Percentiles rank a stretch among this genome's conserved stretches.
phyloP scores from a whole-genome alignment of 2,797 vertebrate species.

The Chiropotes sagulatus region DNA sequence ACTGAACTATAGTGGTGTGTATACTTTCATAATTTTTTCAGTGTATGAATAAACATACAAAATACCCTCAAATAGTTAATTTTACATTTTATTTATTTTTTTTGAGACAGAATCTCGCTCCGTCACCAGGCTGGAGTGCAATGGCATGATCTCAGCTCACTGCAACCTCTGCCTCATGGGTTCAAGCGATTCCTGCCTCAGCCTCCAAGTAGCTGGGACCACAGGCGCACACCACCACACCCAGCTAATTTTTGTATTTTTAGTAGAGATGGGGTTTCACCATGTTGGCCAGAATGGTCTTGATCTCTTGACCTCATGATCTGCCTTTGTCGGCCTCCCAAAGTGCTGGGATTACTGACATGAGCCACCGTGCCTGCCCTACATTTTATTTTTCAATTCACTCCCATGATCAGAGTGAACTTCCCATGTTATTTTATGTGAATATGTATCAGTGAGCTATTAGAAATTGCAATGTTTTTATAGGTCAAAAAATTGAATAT shows the following conservation, averaged over 20 bases:
- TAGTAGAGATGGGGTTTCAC: background rate
- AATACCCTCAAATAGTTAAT: background rate
- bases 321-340: background rate
- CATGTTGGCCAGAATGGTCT: background rate
- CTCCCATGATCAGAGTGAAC: background rate
- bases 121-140: background rate
- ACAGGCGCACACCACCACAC: background rate
- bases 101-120: background rate
- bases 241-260: background rate
- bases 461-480: background rate
- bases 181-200: background rate
- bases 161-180: background rate
- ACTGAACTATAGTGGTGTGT: background rate
- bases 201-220: background rate
- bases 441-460: background rate
- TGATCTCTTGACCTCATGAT: background rate
- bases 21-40: background rate
- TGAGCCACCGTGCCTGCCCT: background rate
- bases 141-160: background rate
- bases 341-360: background rate
- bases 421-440: background rate
- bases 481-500: background rate
- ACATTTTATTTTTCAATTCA: background rate
- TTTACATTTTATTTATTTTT: background rate
- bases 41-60: background rate